Conservation (phyloP, 2,888 invertebrate species). For the Drosophila stalkeri region DNA sequence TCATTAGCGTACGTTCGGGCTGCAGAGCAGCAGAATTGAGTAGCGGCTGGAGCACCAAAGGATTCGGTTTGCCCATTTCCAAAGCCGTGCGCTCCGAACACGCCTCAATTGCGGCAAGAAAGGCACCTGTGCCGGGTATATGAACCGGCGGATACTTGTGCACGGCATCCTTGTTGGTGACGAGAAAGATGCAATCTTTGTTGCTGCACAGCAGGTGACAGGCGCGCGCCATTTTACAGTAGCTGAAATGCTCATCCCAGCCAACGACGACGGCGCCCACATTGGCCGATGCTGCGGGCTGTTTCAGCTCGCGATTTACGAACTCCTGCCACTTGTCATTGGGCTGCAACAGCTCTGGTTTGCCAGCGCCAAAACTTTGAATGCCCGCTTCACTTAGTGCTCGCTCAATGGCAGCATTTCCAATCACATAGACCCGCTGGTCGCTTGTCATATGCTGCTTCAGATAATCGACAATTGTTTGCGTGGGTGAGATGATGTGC, state of each 20-base stretch:
- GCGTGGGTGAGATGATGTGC: conserved; percentile 92
- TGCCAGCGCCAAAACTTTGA: conserved; percentile 87
- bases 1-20: conserved; percentile 89
- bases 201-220: conserved; percentile 91
- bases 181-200: conserved; percentile 92
- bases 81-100: conserved; percentile 91
- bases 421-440: conserved; percentile 92
- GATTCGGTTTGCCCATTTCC: conserved; percentile 96
- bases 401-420: conserved; percentile 91
- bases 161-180: conserved; percentile 96
- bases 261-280: conserved; percentile 97
- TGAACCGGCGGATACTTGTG: conserved; percentile 91
- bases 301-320: conserved; percentile 86
- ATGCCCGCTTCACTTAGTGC: conserved; percentile 93
- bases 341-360: conserved; percentile 77
- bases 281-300: conserved; percentile 87
- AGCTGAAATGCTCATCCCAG: conserved; percentile 96
- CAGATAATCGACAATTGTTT: conserved; percentile 91
- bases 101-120: conserved; percentile 93
- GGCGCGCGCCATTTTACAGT: conserved; percentile 95
- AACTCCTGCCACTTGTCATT: conserved; percentile 85
- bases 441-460: conserved; percentile 87
- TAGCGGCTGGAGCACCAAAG: conserved; percentile 90
- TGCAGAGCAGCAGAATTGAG: conserved; percentile 90
- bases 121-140: conserved; percentile 93